These are phyloP conservation scores for Siniperca knerii DNA, from an alignment of 2,113 vertebrate genomes.

Conservation along the genomic window DNA sequence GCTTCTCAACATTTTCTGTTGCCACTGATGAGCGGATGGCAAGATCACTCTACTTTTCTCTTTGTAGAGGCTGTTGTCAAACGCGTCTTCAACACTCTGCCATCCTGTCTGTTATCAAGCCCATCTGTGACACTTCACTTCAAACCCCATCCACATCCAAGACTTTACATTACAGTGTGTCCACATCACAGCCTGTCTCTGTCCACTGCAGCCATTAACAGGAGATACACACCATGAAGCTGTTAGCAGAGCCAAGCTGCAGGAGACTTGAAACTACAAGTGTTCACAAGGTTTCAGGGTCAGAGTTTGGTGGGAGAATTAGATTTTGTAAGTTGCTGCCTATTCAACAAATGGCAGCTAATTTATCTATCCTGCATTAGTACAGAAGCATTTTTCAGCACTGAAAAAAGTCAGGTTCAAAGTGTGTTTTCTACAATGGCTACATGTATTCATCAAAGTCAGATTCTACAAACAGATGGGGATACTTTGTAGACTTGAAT, in stretches of 20 bases:
- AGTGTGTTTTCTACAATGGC: not conserved
- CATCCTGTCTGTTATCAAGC: constrained; percentile 47
- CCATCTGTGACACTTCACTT: constrained; percentile 41
- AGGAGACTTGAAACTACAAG: not conserved
- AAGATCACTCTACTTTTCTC: constrained; percentile 34
- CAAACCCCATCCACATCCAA: constrained; percentile 26
- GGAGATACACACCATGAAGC: not conserved
- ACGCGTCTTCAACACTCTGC: constrained; percentile 42
- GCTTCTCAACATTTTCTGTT: constrained; percentile 51
- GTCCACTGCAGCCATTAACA: constrained; percentile 15
- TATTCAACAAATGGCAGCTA: constrained; percentile 9
- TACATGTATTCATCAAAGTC: constrained; percentile 27
- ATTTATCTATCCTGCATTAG: not conserved
- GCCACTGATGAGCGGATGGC: constrained; percentile 42
- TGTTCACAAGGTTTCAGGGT: not conserved
- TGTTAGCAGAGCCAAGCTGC: not conserved
- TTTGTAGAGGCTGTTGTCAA: constrained; percentile 58
- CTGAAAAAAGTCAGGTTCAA: not conserved
- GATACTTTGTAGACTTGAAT: constrained; percentile 17
- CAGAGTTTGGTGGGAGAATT: constrained; percentile 5
- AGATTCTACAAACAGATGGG: constrained; percentile 25
- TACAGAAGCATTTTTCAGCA: not conserved
- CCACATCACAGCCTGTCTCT: constrained; percentile 10
- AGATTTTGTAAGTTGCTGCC: not conserved
- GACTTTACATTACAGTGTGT: constrained; percentile 18